Base-by-base conservation (phyloP, 2,113 vertebrate species). In the Chionodraco myersi region DNA sequence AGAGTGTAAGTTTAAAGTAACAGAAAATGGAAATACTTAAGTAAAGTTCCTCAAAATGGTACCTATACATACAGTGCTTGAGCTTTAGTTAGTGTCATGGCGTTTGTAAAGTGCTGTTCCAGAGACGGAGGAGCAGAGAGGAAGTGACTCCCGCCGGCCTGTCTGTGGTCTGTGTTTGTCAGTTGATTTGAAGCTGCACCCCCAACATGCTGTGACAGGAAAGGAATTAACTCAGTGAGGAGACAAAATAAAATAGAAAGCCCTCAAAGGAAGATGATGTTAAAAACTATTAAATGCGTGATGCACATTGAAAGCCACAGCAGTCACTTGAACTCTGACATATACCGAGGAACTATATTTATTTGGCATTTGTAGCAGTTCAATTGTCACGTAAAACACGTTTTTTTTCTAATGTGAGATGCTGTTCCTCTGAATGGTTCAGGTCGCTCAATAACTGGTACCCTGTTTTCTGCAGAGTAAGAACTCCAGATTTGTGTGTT, bases 121-220 rank as follows among this genome's bases (percentile, higher is more conserved):
- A 85, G 86, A 85, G 68, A 86, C 83, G 85, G 74, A 72, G 73
- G 52, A 86, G 86, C 82, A 71, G 61, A 72, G 76, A 56, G 80
- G 82, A 90, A 88, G 82, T 86, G 49, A 75, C 88, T 80, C 88
- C 89, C 85, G 84, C 80, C 87, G 78, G 89, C 84, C 84, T 91
- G 87, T 92, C 92, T 94, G 86, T 92, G 91, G 90, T 88, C 84
- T 87, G 77, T 91, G 86, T 92, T 93, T 93, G 91, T 92, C 80
- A 89, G 92, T 86, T 66, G 87, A 90, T 93, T 89, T 91, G 88
- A 93, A 93, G 92, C 84, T 75, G 83, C 89, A 86, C 72, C 86
- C 69, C 85, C 83, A 67, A 91, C 94, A 81, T 87, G 94, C 78
- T 82, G 82, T 44, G 70, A 93, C 94, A 94, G 80, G 94, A 91